These are phyloP conservation scores for Macropus fuliginosus DNA, from an alignment of 2,797 vertebrate species.

Conservation along the genomic window DNA sequence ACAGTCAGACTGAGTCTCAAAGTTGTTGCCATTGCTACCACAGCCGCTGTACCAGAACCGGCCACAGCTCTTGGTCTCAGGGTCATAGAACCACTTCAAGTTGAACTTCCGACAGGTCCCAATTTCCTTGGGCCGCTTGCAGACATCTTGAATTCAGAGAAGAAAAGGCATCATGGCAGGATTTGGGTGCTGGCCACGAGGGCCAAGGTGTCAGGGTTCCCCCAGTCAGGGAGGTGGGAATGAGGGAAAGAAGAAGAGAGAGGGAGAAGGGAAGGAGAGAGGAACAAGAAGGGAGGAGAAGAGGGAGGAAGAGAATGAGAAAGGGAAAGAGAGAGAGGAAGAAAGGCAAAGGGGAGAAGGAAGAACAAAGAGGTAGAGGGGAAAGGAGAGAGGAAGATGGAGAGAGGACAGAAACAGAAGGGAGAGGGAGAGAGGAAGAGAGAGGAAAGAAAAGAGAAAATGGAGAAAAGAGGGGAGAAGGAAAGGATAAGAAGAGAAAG, in stretches of 20 bases:
- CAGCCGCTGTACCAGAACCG: conserved; percentile 98
- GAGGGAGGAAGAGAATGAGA: too few species aligned
- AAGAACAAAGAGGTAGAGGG: too few species aligned
- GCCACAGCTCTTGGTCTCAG: conserved; percentile 86
- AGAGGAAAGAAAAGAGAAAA: background rate
- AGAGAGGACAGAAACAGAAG: background rate
- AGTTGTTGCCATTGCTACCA: conserved; percentile 94
- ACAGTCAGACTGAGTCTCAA: conserved; percentile 92
- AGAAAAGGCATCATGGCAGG: rapidly evolving
- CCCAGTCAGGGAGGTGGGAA: background rate
- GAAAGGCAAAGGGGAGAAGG: rapidly evolving
- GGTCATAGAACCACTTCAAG: conserved; percentile 94
- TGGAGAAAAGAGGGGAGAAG: background rate
- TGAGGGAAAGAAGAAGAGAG: background rate
- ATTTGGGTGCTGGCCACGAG: rapidly evolving
- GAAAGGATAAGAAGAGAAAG: too few species aligned
- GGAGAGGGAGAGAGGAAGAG: too few species aligned
- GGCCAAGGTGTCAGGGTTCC: background rate
- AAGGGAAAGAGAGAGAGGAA: rapidly evolving
- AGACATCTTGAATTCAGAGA: conserved; percentile 84
- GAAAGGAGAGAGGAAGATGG: too few species aligned
- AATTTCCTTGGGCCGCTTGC: conserved; percentile 89
- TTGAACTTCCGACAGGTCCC: conserved; percentile 91
- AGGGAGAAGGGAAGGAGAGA: rapidly evolving
- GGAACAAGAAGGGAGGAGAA: too few species aligned